These are phyloP conservation scores for Menidia beryllina DNA, from an alignment of 2,113 vertebrate species.

Conservation along the genomic window DNA sequence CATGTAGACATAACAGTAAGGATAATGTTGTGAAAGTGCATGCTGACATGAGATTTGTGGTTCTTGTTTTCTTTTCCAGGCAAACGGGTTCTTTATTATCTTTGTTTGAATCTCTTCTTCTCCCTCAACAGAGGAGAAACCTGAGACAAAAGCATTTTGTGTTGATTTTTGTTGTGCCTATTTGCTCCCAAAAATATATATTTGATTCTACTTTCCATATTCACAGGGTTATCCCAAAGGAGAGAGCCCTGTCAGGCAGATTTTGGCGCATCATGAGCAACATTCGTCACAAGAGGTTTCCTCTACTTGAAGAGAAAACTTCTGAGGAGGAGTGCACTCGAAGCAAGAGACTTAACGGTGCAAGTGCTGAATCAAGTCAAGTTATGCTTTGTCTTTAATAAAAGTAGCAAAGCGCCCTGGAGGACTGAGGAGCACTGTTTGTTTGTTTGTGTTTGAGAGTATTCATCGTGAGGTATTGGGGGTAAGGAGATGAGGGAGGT, in stretches of 20 bases:
- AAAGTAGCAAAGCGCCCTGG: constrained; percentile 81
- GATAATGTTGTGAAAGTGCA: background rate
- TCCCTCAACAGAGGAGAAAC: constrained; percentile 43
- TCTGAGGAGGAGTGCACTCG: constrained; percentile 66
- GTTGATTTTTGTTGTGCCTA: constrained; percentile 66
- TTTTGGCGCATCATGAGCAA: constrained; percentile 70
- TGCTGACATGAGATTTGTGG: background rate
- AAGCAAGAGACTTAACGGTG: constrained; percentile 71
- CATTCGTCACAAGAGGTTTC: constrained; percentile 66
- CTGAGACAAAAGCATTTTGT: constrained; percentile 61
- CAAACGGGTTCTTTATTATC: constrained; percentile 40
- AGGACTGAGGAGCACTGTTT: constrained; percentile 76
- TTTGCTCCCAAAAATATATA: constrained; percentile 66
- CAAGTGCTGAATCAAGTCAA: constrained; percentile 69
- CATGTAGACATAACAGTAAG: background rate
- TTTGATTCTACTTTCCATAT: constrained; percentile 73
- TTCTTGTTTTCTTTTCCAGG: constrained; percentile 25
- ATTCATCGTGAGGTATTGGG: constrained; percentile 48
- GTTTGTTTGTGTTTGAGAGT: constrained; percentile 82
- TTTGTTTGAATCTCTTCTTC: constrained; percentile 44
- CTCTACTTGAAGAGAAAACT: constrained; percentile 60
- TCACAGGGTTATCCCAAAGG: constrained; percentile 64
- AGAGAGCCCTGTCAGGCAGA: constrained; percentile 63
- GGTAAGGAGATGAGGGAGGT: background rate
- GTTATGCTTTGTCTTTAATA: constrained; percentile 82